phyloP scores from a whole-genome alignment of 2,888 invertebrate genomes.

The Neoaliturus tenellus region DNA sequence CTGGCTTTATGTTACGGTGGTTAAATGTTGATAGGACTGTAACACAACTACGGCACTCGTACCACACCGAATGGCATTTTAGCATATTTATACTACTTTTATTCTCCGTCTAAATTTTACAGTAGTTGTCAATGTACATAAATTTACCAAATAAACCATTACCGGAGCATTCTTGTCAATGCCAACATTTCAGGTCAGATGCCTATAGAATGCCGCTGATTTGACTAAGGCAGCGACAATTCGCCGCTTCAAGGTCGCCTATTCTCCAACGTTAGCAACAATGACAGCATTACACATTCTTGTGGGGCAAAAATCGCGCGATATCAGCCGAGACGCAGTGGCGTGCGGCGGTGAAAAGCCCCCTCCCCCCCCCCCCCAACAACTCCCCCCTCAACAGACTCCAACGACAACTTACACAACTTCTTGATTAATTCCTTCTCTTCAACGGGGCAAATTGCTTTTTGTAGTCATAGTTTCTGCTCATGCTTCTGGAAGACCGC shows the following conservation, averaged over 20 bases:
- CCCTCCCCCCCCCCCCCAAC: not conserved
- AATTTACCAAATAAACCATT: too few relatives aligned
- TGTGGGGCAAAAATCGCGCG: not conserved
- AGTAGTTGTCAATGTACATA: too few relatives aligned
- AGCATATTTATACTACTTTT: too few relatives aligned
- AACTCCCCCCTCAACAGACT: too few relatives aligned
- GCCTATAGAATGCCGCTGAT: not conserved
- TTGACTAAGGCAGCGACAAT: not conserved
- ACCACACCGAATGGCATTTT: too few relatives aligned
- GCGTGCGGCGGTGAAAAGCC: not conserved
- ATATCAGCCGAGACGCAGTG: not conserved
- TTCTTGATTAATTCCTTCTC: constrained; percentile 32
- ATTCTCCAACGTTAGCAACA: not conserved
- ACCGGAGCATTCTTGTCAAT: too few relatives aligned
- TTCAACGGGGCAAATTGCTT: not conserved
- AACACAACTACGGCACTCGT: too few relatives aligned
- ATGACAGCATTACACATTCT: not conserved
- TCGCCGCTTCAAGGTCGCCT: not conserved
- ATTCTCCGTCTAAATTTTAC: too few relatives aligned
- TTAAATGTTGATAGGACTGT: too few relatives aligned
- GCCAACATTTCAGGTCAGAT: not conserved
- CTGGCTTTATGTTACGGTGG: too few relatives aligned
- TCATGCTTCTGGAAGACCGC: too few relatives aligned
- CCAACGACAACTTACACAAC: constrained; percentile 5
- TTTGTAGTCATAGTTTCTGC: not conserved